phyloP scores from a whole-genome alignment of 2,888 invertebrate genomes.

The Apamea anceps region DNA sequence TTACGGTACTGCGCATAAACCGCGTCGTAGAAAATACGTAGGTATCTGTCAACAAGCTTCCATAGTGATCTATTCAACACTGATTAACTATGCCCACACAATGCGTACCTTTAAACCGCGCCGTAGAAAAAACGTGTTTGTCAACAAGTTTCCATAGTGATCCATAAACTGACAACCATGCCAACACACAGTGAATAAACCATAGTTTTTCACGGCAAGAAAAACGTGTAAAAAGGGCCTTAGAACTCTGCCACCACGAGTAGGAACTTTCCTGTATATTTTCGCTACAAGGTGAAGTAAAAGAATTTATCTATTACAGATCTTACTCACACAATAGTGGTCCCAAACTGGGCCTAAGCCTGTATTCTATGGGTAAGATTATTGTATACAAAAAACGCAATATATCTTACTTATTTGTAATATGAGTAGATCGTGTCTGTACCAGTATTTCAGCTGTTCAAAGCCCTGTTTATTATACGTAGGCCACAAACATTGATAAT shows the following conservation, averaged over 20 bases:
- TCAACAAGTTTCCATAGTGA: too few relatives aligned
- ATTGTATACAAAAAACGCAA: slow-evolving; percentile 16
- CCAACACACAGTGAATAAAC: too few relatives aligned
- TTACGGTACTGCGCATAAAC: background rate
- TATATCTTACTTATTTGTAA: slow-evolving; percentile 36
- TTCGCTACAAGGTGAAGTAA: background rate
- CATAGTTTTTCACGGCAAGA: too few relatives aligned
- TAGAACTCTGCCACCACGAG: background rate
- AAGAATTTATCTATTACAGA: background rate
- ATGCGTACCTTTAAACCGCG: too few relatives aligned
- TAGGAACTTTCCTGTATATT: background rate
- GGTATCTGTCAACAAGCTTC: background rate
- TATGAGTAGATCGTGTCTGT: slow-evolving; percentile 13
- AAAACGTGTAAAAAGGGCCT: too few relatives aligned
- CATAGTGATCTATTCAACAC: background rate
- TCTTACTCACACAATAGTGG: slow-evolving; percentile 6
- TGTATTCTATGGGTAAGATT: slow-evolving; percentile 13
- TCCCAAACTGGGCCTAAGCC: slow-evolving; percentile 20
- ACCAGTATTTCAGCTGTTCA: background rate
- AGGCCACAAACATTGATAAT: slow-evolving; percentile 28
- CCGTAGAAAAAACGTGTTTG: too few relatives aligned
- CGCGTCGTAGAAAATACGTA: background rate
- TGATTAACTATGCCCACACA: background rate
- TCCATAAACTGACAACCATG: too few relatives aligned
- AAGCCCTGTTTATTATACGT: slow-evolving; percentile 11